phyloP scores from a whole-genome alignment of 2,797 vertebrate genomes.

The Sardinella longiceps region DNA sequence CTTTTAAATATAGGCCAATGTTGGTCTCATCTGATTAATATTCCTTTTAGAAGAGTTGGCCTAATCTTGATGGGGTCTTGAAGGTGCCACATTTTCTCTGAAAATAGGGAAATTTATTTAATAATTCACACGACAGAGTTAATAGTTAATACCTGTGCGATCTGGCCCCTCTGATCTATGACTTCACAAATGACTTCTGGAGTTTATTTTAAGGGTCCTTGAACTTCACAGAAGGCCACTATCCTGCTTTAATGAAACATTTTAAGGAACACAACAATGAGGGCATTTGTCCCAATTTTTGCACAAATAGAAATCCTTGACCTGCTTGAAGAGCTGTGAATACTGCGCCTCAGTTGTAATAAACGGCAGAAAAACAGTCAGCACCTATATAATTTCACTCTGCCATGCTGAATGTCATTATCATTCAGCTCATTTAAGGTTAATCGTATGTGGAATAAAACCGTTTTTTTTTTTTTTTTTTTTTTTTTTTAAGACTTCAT shows the following conservation, averaged over 20 bases:
- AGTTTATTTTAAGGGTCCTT: not conserved
- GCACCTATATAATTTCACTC: not conserved
- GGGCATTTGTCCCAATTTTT: slow-evolving; percentile 10
- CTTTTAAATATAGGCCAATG: not conserved
- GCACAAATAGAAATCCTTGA: slow-evolving; percentile 13
- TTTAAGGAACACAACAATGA: not conserved
- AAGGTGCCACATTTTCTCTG: slow-evolving; percentile 23
- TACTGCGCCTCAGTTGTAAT: not conserved
- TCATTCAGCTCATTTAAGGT: slow-evolving; percentile 15
- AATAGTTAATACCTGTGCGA: slow-evolving; percentile 23
- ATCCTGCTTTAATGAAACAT: not conserved
- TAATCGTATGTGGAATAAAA: not conserved
- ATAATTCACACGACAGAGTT: slow-evolving; percentile 1
- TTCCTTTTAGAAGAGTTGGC: not conserved
- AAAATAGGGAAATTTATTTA: slow-evolving; percentile 22
- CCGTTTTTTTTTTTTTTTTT: too few relatives aligned
- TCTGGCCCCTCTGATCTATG: slow-evolving; percentile 18
- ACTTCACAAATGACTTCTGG: slow-evolving; percentile 8
- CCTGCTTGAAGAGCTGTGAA: slow-evolving; percentile 14
- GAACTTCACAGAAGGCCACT: not conserved
- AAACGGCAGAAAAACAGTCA: not conserved
- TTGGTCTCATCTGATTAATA: not conserved
- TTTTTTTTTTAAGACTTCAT: slow-evolving; percentile 22
- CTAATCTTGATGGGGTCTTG: slow-evolving; percentile 1
- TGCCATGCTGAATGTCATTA: not conserved